Evolutionary conservation across 1,140 invertebrate genomes (phyloP), one percentile per base, ranked within the genome.

Genomic region (Steinernema feltiae): DNA sequence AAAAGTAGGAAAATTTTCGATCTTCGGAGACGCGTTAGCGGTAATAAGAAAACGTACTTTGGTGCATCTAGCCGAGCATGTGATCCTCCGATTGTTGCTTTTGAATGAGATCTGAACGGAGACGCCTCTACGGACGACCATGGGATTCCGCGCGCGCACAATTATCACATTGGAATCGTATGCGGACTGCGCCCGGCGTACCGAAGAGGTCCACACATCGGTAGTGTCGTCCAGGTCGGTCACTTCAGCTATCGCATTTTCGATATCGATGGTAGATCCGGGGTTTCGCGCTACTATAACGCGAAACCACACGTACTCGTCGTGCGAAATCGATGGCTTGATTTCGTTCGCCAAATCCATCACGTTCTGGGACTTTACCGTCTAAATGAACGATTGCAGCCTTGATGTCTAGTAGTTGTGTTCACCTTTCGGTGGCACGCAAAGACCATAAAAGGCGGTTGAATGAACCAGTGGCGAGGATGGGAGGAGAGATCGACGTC

Each of bases 101-200:
- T 82, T 70, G 46, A 85, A 71, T 27, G 78, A 77, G 46, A 85
- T 73, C 70, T 78, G 71, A n/a, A 85, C 83, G 53, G 69, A 53
- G 7, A 82, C 83, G 18, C 81, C 83, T 31, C 75, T 69, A 24
- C 63, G 53, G 17, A 79, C 71, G n/a, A 75, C 63, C 32, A 76
- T 48, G 17, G 85, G 85, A 77, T 86, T 85, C 24, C 82, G 75
- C 18, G 83, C 83, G 24, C 84, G 73, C 1, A 85, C 79, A 48
- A 85, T 85, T 1, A 86, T 73, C 46, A 86, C 79, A 46, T 76
- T 82, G 32, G 84, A 81, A 53, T 85, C 84, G 69, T 84, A 86
- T 48, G 82, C 69, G 31, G 84, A 85, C 24, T 82, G 79, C 15
- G 84, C 81, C 32, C 82, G 70, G 41, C 80, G 76, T 17, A 85